Evolutionary conservation across 1,140 invertebrate species (phyloP), one percentile per base, ranked within the genome.

Genomic region (Chymomyza costata): DNA sequence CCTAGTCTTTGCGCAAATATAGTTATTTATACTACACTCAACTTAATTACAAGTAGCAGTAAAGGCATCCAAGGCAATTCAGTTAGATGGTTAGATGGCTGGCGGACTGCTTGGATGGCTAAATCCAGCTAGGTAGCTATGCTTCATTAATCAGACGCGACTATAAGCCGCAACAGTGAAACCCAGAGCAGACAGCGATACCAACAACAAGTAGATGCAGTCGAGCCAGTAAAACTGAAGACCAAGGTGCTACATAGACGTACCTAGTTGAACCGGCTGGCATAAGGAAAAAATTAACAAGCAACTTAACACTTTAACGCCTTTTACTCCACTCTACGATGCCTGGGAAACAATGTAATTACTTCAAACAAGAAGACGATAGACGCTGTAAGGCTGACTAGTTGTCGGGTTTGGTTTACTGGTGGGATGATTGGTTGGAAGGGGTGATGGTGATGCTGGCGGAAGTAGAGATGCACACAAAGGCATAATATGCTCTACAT

Each of bases 301-400:
- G 73, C 73, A 80, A 81, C 73, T 80, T 80, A 80, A 80, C 73
- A 80, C 73, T 80, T 80, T 80, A 80, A 80, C 73, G 73, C 73
- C 74, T 80, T 73, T 80, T 68, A 71, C 74, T 80, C 65, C 71
- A 76, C 66, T 78, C 80, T 66, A 66, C 49, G 73, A 67, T 67
- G 73, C 63, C 54, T 51, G 68, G 63, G 74, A 80, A n/a, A 80
- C 73, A 80, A 80, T 80, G 73, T 80, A 80, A 80, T 80, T 80
- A 80, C 73, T 80, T 80, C 68, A 80, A 80, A 80, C 61, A 70
- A 65, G 68, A 60, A 65, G 59, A 68, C 30, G 55, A 54, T 63
- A 25, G 56, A 40, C 13, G 35, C 15, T 17, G 14, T 6, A 1
- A 17, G 21, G 30, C 28, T 13, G 18, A 46, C 31, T 10, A 10